Evolutionary conservation across 2,888 invertebrate genomes (phyloP), one percentile per base, ranked within the genome.

Genomic region (Lutraria lutraria): DNA sequence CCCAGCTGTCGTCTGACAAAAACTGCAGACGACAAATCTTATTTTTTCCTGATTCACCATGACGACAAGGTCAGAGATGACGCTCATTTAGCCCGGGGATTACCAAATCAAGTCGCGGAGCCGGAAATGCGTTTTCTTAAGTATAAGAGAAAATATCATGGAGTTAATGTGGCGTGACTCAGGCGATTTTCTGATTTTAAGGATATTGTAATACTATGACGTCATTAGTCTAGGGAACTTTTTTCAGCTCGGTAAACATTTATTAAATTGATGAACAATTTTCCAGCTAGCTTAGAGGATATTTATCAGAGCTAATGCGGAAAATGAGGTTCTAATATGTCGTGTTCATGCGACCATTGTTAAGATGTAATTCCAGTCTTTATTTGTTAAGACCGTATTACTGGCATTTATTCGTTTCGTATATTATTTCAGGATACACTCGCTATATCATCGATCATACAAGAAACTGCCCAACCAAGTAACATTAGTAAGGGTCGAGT

Each of bases 1-100:
- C 86, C 90, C 90, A 90, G 90, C 90, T 90, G 90, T 86, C 90
- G 88, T 80, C 86, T 90, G 86, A 83, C 81, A 63, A 82, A 89
- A 81, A 88, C 29, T 84, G 88, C 90, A 90, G 90, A 90, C 83
- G 90, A 88, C 88, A 90, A 56, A 54, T 85, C 56, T 56, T 72
- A 85, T 83, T 90, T 90, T 90, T 72, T 88, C 68, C 86, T 88
- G 84, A 90, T 88, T 90, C 88, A 86, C 81, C 81, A 88, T 88
- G 88, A 84, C 90, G 83, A 84, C 52, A 81, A 86, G 90, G 88
- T 88, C 86, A 86, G 43, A 82, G 86, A 72, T 88, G 88, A 86
- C 88, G 85, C 90, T 86, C 81, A 86, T 90, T 90, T 87, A 86
- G 84, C 88, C 88, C 81, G 81, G 83, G 83, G 90, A 84, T 68